phyloP scores from a whole-genome alignment of 92 coral and sea anemone genomes.

The Montipora capitata region DNA sequence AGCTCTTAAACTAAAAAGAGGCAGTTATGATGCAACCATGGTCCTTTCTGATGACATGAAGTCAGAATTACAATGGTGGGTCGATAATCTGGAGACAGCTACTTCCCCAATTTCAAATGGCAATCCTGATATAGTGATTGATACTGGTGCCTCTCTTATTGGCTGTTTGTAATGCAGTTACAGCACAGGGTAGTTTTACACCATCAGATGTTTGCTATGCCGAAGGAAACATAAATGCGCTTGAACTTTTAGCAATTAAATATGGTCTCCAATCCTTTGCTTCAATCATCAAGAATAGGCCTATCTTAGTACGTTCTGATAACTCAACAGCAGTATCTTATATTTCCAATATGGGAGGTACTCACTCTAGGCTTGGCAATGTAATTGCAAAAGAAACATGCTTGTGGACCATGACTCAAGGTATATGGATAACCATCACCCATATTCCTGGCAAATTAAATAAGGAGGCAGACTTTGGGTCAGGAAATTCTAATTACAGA shows the following conservation, averaged over 20 bases:
- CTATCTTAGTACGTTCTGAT: slow-evolving; percentile 59
- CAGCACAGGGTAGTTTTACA: slow-evolving; percentile 65
- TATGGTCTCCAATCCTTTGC: slow-evolving; percentile 61
- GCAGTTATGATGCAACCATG: too few species aligned
- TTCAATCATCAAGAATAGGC: slow-evolving; percentile 39
- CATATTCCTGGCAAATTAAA: slow-evolving; percentile 68
- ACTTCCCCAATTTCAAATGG: slow-evolving; percentile 49
- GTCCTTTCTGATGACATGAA: too few species aligned
- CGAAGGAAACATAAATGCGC: too few species aligned
- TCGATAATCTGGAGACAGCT: slow-evolving; percentile 44
- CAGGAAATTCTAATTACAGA: too few species aligned
- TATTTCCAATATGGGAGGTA: slow-evolving; percentile 57
- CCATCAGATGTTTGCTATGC: slow-evolving; percentile 26
- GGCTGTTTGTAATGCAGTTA: slow-evolving; percentile 45
- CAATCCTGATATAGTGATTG: slow-evolving; percentile 55
- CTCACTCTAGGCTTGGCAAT: too few species aligned
- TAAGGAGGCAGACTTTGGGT: slow-evolving; percentile 36
- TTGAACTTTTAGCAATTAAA: slow-evolving; percentile 52
- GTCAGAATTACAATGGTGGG: too few species aligned
- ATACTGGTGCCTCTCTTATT: slow-evolving; percentile 47
- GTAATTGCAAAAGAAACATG: slow-evolving; percentile 48
- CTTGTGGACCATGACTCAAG: slow-evolving; percentile 38
- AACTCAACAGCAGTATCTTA: slow-evolving; percentile 60
- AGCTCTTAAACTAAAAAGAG: too few species aligned
- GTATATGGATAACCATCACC: slow-evolving; percentile 65